Conservation (phyloP, 2,113 vertebrate species). For the Misgurnus anguillicaudatus region DNA sequence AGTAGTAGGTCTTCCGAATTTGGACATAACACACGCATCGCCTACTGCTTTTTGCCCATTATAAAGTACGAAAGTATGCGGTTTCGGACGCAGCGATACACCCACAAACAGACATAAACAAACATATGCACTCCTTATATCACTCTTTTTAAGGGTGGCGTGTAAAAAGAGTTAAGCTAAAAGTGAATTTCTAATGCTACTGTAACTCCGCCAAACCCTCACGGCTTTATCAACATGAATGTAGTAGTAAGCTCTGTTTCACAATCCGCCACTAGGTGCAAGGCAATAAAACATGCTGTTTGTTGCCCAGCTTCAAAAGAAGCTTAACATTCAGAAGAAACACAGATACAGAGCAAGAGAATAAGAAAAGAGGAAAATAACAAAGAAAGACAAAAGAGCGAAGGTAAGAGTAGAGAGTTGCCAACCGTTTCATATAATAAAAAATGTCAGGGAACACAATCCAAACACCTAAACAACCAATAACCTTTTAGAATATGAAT, state of each 20-base stretch:
- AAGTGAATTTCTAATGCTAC: constrained; percentile 58
- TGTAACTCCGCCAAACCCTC: constrained; percentile 62
- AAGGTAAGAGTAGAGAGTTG: too few species aligned
- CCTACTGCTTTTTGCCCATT: too few species aligned
- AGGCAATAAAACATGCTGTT: constrained; percentile 78
- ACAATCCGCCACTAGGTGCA: constrained; percentile 64
- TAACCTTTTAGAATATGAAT: too few species aligned
- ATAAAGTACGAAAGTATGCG: too few species aligned
- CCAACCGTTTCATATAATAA: too few species aligned
- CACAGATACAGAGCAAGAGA: not conserved
- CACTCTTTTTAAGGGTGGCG: constrained; percentile 73
- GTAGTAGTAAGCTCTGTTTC: constrained; percentile 78
- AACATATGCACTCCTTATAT: constrained; percentile 65
- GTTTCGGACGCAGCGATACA: not conserved
- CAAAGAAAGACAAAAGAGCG: not conserved
- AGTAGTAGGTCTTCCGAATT: too few species aligned
- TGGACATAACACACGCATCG: too few species aligned
- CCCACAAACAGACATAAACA: constrained; percentile 37
- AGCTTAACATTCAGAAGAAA: constrained; percentile 54
- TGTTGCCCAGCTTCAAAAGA: constrained; percentile 65
- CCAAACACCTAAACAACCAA: too few species aligned
- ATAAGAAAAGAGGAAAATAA: not conserved
- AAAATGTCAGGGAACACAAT: too few species aligned
- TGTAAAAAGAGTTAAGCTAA: constrained; percentile 60
- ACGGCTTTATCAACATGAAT: constrained; percentile 74